Conservation (phyloP, 2,888 invertebrate species). For the Tolmerus cingulatus region DNA sequence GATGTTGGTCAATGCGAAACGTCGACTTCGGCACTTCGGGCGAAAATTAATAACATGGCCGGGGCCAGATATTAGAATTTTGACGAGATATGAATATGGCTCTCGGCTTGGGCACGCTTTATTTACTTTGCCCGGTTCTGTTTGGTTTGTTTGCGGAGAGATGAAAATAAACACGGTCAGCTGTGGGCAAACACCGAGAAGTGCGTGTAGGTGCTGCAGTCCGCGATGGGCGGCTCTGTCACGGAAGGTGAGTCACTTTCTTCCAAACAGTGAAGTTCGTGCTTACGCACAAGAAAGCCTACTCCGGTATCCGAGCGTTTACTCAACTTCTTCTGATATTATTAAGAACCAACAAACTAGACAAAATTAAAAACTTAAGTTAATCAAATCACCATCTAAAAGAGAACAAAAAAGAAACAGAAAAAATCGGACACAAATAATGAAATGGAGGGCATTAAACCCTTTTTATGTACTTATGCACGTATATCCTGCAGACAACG, state of each 20-base stretch:
- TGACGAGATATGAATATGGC: neutral
- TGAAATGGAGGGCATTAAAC: no score
- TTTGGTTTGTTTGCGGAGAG: neutral
- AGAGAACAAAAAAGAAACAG: no score
- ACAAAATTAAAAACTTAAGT: neutral
- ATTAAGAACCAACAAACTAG: neutral
- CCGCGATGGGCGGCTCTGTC: neutral
- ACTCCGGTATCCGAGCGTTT: neutral
- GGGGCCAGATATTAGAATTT: neutral
- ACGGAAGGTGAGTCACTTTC: neutral
- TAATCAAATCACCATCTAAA: no score
- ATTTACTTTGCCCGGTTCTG: neutral
- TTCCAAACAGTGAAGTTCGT: neutral
- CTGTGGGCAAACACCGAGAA: neutral
- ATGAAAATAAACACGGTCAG: neutral
- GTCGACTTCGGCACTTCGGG: slow-evolving; percentile 3
- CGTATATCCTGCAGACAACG: no score
- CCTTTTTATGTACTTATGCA: no score
- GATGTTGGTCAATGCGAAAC: slow-evolving; percentile 8
- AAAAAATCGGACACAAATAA: no score
- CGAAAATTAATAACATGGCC: neutral
- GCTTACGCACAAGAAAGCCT: neutral
- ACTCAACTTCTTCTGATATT: no score
- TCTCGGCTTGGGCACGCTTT: neutral
- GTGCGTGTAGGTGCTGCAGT: neutral